A percentile compares a stretch with the other conserved stretches of the same genome.
These are phyloP conservation scores for Etheostoma spectabile DNA, from an alignment of 2,113 vertebrate genomes.

Conservation along the genomic window DNA sequence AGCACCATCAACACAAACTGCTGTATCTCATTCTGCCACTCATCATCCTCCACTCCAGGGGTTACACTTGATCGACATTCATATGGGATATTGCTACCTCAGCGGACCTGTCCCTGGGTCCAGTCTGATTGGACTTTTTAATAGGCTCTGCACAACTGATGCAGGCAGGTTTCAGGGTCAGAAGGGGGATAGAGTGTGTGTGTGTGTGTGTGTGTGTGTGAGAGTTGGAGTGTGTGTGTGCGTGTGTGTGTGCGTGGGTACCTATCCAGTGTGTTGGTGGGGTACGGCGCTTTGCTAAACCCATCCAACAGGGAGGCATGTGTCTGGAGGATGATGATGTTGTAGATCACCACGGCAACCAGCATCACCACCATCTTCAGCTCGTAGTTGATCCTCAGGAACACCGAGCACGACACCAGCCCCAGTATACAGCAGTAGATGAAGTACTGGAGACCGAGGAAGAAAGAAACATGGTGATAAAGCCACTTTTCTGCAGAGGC, in stretches of 20 bases:
- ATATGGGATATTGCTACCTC: conserved; percentile 32
- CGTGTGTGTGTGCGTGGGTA: conserved; percentile 61
- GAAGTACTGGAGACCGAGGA: conserved; percentile 88
- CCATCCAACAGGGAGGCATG: conserved; percentile 90
- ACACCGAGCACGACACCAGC: conserved; percentile 96
- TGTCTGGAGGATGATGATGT: conserved; percentile 94
- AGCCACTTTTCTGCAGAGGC: neutral
- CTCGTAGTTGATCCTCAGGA: conserved; percentile 97
- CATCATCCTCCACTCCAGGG: conserved; percentile 52
- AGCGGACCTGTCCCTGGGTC: conserved; percentile 30
- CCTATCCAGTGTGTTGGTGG: conserved; percentile 86
- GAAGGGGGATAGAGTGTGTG: neutral
- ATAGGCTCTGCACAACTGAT: conserved; percentile 17
- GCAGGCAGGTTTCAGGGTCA: conserved; percentile 23
- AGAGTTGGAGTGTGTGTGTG: neutral
- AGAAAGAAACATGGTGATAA: neutral
- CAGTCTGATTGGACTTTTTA: conserved; percentile 51
- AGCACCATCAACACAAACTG: conserved; percentile 47
- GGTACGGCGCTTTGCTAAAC: conserved; percentile 91
- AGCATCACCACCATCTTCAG: conserved; percentile 98
- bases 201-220: neutral
- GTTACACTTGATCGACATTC: conserved; percentile 49
- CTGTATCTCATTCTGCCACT: conserved; percentile 60
- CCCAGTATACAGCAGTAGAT: conserved; percentile 98
- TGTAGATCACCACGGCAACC: conserved; percentile 92